phyloP scores from a whole-genome alignment of 2,797 vertebrate genomes.

The Eupleurogrammus muticus region DNA sequence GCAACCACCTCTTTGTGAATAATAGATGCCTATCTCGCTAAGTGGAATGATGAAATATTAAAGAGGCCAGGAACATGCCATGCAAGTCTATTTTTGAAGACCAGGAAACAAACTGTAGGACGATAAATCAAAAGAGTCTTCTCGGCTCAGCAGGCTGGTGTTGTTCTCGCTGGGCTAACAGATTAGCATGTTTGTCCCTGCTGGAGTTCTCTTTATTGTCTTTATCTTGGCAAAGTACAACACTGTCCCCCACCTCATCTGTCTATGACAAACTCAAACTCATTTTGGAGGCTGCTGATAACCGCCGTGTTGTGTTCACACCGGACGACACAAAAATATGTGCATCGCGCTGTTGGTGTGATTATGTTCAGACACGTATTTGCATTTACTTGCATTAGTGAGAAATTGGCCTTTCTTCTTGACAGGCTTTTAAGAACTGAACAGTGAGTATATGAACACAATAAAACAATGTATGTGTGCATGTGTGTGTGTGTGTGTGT shows the following conservation, averaged over 20 bases:
- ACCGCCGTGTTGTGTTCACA: too few relatives aligned
- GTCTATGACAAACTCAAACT: background rate
- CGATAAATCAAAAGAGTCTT: conserved; percentile 15
- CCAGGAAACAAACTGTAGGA: conserved; percentile 26
- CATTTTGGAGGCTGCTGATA: conserved; percentile 3
- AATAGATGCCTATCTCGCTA: conserved; percentile 72
- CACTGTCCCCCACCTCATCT: background rate
- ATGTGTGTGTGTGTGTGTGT: too few relatives aligned
- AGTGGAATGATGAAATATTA: conserved; percentile 76
- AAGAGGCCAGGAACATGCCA: conserved; percentile 53
- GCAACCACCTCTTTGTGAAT: conserved; percentile 69
- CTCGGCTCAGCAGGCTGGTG: conserved; percentile 1
- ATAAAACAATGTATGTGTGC: too few relatives aligned
- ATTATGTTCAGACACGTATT: too few relatives aligned
- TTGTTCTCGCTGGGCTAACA: conserved; percentile 27
- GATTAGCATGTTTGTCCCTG: conserved; percentile 30
- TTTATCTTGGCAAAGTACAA: conserved; percentile 15
- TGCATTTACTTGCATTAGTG: too few relatives aligned
- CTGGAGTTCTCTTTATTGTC: conserved; percentile 14
- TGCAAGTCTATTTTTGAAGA: conserved; percentile 41
- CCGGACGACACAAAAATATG: too few relatives aligned
- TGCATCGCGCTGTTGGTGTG: too few relatives aligned
- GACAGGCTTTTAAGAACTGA: too few relatives aligned
- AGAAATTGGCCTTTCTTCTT: too few relatives aligned
- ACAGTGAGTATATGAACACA: too few relatives aligned